Evolutionary conservation across 2,113 vertebrate species (phyloP).

Genomic region (Crotophaga sulcirostris): DNA sequence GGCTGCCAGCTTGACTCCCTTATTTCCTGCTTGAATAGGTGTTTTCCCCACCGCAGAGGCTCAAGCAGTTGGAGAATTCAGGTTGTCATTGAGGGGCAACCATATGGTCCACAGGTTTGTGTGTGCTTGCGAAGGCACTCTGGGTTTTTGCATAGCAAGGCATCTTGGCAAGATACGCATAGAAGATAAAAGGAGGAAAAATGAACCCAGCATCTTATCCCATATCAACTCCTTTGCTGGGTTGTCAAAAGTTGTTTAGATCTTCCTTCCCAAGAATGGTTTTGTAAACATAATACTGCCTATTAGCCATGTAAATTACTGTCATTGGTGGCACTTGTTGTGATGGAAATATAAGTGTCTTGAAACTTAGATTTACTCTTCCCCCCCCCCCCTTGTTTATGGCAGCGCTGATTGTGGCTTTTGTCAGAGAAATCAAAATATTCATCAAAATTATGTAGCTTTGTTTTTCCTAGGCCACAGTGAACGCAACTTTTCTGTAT

Average conservation of each 20-base stretch:
- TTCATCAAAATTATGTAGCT: constrained; percentile 23
- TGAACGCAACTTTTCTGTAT: not conserved
- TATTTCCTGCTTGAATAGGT: not conserved
- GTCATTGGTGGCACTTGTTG: constrained; percentile 41
- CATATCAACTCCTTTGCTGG: not conserved
- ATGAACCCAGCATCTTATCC: not conserved
- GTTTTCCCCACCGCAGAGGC: not conserved
- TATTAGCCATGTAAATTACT: constrained; percentile 59
- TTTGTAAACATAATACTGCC: constrained; percentile 50
- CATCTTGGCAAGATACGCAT: not conserved
- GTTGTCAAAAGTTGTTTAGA: constrained; percentile 5
- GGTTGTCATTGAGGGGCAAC: not conserved
- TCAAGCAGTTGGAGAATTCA: not conserved
- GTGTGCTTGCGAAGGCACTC: not conserved
- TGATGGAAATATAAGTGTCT: constrained; percentile 23
- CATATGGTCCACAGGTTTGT: not conserved
- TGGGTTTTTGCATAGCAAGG: not conserved
- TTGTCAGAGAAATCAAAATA: constrained; percentile 56
- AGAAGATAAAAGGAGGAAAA: not conserved
- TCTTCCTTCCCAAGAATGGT: not conserved
- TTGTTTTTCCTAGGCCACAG: constrained; percentile 11
- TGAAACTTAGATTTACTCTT: constrained; percentile 20
- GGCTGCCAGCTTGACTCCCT: not conserved
- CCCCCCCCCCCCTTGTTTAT: constrained; percentile 56
- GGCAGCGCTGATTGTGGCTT: not conserved